These are phyloP conservation scores for Calypte anna DNA, from an alignment of 2,113 vertebrate species.

Conservation along the genomic window DNA sequence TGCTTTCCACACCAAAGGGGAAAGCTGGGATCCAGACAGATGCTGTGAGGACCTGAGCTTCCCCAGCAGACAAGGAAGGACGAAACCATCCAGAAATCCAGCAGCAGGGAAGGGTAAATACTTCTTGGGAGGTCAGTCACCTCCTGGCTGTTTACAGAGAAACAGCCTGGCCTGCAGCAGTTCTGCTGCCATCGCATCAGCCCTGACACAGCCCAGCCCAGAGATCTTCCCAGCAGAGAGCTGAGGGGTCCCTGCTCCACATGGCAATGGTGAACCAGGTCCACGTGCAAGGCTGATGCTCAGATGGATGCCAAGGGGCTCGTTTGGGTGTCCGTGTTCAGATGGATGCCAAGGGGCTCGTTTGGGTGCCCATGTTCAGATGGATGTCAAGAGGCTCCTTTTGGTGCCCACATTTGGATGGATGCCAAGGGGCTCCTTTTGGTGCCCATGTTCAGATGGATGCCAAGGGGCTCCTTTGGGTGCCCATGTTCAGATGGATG, in stretches of 20 bases:
- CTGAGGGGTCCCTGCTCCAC: not conserved
- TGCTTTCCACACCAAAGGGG: accelerated
- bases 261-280: accelerated
- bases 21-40: not conserved
- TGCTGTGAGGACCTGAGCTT: accelerated
- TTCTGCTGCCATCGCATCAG: not conserved
- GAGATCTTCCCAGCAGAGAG: not conserved
- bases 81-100: not conserved
- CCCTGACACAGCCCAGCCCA: not conserved
- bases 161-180: accelerated
- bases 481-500: accelerated
- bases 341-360: no score
- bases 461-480: no score
- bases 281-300: accelerated
- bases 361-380: accelerated
- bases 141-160: not conserved
- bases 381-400: no score
- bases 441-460: accelerated
- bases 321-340: no score
- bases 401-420: accelerated
- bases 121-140: not conserved
- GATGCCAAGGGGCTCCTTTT: no score
- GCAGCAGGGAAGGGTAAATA: not conserved
- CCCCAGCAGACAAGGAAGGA: not conserved
- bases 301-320: no score